Conservation (phyloP, 1,140 invertebrate genomes). For the Phenacoccus solenopsis region DNA sequence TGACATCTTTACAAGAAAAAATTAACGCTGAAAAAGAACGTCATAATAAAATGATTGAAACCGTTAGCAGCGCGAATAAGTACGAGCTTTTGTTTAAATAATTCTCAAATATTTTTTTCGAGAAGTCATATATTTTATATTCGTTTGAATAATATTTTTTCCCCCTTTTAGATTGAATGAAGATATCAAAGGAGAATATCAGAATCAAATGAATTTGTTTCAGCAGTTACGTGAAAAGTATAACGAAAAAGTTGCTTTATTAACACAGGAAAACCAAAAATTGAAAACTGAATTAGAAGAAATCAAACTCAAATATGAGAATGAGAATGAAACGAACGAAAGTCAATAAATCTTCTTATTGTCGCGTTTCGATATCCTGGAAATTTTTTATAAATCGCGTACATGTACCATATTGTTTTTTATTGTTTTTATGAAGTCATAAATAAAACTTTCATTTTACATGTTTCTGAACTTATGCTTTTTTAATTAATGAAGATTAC, state of each 20-base stretch:
- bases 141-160: neutral
- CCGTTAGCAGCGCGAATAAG: conserved; percentile 47
- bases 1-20: conserved; percentile 51
- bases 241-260: conserved; percentile 35
- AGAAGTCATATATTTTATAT: neutral
- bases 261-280: conserved; percentile 33
- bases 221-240: conserved; percentile 36
- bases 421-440: no score
- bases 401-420: no score
- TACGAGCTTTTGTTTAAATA: conserved; percentile 14
- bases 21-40: conserved; percentile 54
- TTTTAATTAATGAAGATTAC: no score
- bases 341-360: no score
- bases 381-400: neutral
- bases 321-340: neutral
- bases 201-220: conserved; percentile 55
- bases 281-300: conserved; percentile 5
- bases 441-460: no score
- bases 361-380: neutral
- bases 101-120: neutral
- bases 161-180: conserved; percentile 40
- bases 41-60: conserved; percentile 48
- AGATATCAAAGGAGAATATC: conserved; percentile 59
- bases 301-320: neutral
- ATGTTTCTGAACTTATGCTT: no score